Evolutionary conservation across 2,113 vertebrate species (phyloP).

Genomic region (Gavialis gangeticus): DNA sequence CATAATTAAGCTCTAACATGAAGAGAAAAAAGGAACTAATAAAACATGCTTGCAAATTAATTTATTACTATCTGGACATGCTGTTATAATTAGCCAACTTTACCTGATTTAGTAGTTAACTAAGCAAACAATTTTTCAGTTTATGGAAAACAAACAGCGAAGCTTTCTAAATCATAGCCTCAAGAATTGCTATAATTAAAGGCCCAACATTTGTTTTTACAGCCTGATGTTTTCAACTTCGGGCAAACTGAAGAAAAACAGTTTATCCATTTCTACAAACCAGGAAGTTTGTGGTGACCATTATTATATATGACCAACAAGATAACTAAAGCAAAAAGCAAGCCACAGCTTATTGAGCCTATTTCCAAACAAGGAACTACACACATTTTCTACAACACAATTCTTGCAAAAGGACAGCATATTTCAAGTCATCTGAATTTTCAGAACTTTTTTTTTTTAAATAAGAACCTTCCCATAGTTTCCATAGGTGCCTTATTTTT

Average conservation of each 20-base stretch:
- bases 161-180: not conserved
- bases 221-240: not conserved
- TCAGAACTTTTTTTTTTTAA: not conserved
- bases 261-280: not conserved
- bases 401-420: not conserved
- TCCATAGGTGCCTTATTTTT: not conserved
- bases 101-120: not conserved
- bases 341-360: not conserved
- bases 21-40: not conserved
- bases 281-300: not conserved
- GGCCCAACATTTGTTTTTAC: not conserved
- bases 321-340: not conserved
- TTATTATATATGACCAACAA: not conserved
- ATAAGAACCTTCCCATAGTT: not conserved
- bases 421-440: not conserved
- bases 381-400: not conserved
- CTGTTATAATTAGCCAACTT: not conserved
- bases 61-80: too few species aligned
- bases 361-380: not conserved
- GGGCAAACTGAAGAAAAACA: not conserved
- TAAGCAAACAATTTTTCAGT: not conserved
- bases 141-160: not conserved
- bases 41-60: not conserved
- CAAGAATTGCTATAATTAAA: not conserved
- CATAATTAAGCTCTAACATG: too few species aligned